These are phyloP conservation scores for Gisinianus flammeolus DNA, from an alignment of 2,888 invertebrate genomes.

Conservation along the genomic window DNA sequence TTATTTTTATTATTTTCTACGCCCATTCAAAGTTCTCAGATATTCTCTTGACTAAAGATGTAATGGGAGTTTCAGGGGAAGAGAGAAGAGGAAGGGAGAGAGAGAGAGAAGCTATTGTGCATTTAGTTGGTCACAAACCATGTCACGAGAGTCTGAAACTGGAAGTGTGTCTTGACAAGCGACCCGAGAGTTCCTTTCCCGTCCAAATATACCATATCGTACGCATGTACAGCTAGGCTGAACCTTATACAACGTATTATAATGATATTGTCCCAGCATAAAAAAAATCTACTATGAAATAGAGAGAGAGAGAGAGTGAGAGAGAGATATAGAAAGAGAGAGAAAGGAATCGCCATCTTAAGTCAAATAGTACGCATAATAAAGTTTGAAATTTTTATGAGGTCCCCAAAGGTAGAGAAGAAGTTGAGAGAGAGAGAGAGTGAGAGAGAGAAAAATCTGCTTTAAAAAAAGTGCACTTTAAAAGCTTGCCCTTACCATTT, in stretches of 20 bases:
- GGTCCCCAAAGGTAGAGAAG: conserved; percentile 22
- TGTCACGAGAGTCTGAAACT: no score
- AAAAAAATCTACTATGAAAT: no score
- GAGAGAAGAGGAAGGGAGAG: neutral
- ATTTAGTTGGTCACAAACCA: neutral
- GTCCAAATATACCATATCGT: no score
- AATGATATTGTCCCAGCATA: no score
- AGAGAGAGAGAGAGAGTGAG: neutral
- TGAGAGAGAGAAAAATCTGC: neutral
- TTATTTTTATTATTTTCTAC: no score
- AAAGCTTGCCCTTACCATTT: neutral
- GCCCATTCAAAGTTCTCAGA: no score
- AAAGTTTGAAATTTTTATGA: conserved; percentile 27
- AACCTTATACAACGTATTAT: no score
- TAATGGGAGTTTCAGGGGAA: no score
- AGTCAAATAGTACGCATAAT: conserved; percentile 16
- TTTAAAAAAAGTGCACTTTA: conserved; percentile 25
- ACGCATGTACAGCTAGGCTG: no score
- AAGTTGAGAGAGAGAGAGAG: neutral
- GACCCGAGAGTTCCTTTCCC: no score
- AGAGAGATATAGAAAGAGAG: neutral
- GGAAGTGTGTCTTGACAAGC: no score
- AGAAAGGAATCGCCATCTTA: neutral
- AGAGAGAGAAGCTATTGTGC: neutral
- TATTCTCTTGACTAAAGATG: no score